Evolutionary conservation across 2,113 vertebrate species (phyloP).

Genomic region (Campylomormyrus tamandua): DNA sequence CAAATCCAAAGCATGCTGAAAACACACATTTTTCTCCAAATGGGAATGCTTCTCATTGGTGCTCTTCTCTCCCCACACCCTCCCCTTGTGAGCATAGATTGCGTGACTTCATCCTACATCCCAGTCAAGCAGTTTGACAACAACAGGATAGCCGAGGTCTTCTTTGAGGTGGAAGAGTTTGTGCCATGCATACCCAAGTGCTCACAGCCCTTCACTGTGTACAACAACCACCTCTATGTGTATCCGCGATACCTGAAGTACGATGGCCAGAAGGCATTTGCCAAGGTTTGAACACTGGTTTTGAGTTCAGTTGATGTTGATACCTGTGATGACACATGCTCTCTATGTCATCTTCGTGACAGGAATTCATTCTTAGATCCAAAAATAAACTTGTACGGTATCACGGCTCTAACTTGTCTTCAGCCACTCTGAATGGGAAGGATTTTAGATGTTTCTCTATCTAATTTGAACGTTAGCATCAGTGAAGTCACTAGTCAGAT

Average conservation of each 20-base stretch:
- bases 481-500: not conserved
- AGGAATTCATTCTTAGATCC: not conserved
- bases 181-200: conserved; percentile 87
- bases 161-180: conserved; percentile 91
- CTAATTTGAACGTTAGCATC: not conserved
- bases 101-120: conserved; percentile 91
- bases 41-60: not conserved
- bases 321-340: not conserved
- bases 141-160: conserved; percentile 54
- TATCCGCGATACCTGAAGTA: conserved; percentile 92
- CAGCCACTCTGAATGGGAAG: not conserved
- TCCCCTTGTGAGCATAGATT: conserved; percentile 62
- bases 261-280: conserved; percentile 88
- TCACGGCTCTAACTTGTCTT: not conserved
- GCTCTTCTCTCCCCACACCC: not conserved
- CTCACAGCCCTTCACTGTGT: conserved; percentile 89
- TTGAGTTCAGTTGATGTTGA: not conserved
- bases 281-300: conserved; percentile 67
- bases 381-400: not conserved
- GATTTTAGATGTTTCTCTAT: not conserved
- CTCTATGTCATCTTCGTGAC: not conserved
- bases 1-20: not conserved
- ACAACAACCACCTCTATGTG: conserved; percentile 94
- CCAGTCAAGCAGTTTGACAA: conserved; percentile 81
- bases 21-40: not conserved